Base-by-base conservation (phyloP, 2,888 invertebrate genomes). In the Drosophila lacicola region DNA sequence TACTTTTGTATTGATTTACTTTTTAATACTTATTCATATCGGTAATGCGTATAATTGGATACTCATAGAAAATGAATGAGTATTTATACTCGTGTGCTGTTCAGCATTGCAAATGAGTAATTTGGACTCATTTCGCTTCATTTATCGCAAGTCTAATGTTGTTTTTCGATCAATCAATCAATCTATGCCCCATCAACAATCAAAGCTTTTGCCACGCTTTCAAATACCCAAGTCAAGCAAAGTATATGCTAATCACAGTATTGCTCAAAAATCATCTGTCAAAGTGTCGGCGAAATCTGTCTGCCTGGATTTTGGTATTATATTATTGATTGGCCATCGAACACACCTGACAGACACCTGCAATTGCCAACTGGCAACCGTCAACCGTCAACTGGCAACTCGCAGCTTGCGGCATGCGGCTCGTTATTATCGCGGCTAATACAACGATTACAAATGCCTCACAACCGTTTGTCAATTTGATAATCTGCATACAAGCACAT, bases 251-350 rank as follows among this genome's bases (percentile, higher is more conserved):
- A 76, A 76, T 73, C 76, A 65, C 58, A 45, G n/a, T 17, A 14
- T 63, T 57, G 65, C 69, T 66, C 78, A 70, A 71, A 29, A 70
- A 79, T 78, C 76, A 83, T 82, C 83, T 86, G 83, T 83, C 83
- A 80, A 86, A 69, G 72, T 83, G 82, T 85, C 82, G 73, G 72
- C 60, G 61, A 68, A 80, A 75, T 74, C 69, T 85, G 82, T 78
- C 85, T 72, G 70, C 42, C 47, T 55, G 42, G 68, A 70, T 74
- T 67, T 51, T 41, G 64, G 71, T 70, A 57, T 51, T 58, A 70
- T 62, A 36, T 36, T 67, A 70, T 71, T 71, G 80, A 80, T 79
- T 71, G 62, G 61, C 54, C 58, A 69, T 66, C 66, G 68, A 73
- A 29, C 60, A 62, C 67, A 62, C 68, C 65, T 67, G 57, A 56